phyloP scores from a whole-genome alignment of 2,888 invertebrate species.

The Arrhopalites spinosus region DNA sequence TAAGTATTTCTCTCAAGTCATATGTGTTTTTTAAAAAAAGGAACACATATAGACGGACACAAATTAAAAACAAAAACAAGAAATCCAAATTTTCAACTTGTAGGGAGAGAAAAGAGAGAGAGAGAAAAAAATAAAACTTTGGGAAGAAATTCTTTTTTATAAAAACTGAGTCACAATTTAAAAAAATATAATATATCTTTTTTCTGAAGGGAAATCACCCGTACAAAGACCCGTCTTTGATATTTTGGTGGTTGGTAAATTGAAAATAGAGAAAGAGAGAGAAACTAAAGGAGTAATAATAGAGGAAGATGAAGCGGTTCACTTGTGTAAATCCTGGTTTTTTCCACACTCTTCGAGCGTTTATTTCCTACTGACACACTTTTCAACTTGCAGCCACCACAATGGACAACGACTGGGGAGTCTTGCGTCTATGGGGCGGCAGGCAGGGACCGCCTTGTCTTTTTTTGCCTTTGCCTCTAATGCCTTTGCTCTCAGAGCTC shows the following conservation, averaged over 20 bases:
- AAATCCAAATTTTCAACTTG: not conserved
- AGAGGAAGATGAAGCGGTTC: slow-evolving; percentile 20
- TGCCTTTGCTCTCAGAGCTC: no score
- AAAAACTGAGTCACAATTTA: no score
- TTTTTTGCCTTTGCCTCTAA: no score
- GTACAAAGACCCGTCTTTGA: no score
- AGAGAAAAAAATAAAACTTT: not conserved
- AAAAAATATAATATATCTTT: no score
- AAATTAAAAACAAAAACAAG: not conserved
- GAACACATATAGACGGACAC: no score
- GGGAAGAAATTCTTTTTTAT: not conserved
- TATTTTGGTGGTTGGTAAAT: no score
- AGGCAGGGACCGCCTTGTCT: slow-evolving; percentile 29
- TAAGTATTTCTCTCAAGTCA: not conserved
- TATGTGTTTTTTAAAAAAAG: not conserved
- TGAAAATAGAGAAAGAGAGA: no score
- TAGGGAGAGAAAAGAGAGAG: no score
- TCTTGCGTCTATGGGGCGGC: slow-evolving; percentile 37
- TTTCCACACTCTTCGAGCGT: slow-evolving; percentile 50
- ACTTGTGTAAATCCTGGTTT: slow-evolving; percentile 25
- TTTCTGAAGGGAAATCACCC: no score
- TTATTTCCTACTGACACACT: slow-evolving; percentile 57
- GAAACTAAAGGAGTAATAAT: not conserved
- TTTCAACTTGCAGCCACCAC: slow-evolving; percentile 48
- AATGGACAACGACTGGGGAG: slow-evolving; percentile 42